Base-by-base conservation (phyloP, 2,113 vertebrate genomes). In the Psettodes erumei region DNA sequence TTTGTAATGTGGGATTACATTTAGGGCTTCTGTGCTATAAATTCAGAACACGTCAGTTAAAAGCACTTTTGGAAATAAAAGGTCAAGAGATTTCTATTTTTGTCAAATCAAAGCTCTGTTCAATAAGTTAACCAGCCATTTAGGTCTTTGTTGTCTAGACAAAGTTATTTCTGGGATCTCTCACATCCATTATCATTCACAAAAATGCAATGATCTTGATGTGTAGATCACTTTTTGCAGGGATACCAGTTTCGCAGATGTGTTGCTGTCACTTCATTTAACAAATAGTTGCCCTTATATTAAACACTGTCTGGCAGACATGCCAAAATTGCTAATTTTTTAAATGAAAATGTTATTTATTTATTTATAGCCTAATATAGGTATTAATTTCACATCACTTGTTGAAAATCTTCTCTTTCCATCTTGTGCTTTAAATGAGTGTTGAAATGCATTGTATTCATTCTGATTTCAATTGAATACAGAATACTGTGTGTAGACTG, bases 61-160 rank as follows among this genome's bases (percentile, higher is more conserved):
- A 75, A 58, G 32, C 69, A 65, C 48, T 50, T 80, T 59, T 63
- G 30, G 33, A 76, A 76, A 77, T 74, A 38, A 56, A n/a, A 71
- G 76, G 81, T 87, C 81, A 76, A 47, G 35, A 72, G 50, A 60
- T 54, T 86, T 86, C 77, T 87, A 73, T 88, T 87, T 82, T 65
- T 78, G 73, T 59, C 21, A 37, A 67, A 82, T 82, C 71, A 82
- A 79, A 82, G 75, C 60, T 51, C 38, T 67, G 32, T 65, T 80
- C 63, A 55, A 59, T 77, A 47, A 81, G 33, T 83, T 77, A 71
- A 83, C 73, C 70, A 76, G 65, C 72, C 62, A 74, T 73, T 83
- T 62, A 71, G 8, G 50, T 63, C 69, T 85, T 79, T 79, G 67
- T 76, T 80, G 85, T 78, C 56, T 38, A 68, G 70, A 80, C 63